These are phyloP conservation scores for Pseudomyrmex flavicornis DNA, from an alignment of 1,140 invertebrate species.

Conservation along the genomic window DNA sequence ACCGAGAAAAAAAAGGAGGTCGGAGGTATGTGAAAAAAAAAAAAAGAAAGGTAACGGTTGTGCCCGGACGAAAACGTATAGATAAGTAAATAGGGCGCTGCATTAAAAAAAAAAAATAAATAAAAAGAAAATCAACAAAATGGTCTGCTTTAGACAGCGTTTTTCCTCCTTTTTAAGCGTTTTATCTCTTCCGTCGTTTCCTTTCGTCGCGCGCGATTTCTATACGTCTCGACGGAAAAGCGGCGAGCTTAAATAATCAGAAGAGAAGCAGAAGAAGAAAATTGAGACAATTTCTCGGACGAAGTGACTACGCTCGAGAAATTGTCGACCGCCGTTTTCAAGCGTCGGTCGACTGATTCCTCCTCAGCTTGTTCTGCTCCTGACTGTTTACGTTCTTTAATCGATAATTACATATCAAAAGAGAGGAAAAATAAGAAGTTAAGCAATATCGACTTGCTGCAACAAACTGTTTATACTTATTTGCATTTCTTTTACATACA, in stretches of 20 bases:
- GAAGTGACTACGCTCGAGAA: constrained; percentile 7
- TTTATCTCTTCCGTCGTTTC: constrained; percentile 14
- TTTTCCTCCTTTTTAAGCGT: background rate
- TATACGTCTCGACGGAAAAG: background rate
- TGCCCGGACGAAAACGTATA: constrained; percentile 21
- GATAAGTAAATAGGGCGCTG: constrained; percentile 59
- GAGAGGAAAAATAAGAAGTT: background rate
- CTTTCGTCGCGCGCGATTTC: constrained; percentile 19
- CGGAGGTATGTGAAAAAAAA: background rate
- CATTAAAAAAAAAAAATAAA: constrained; percentile 8
- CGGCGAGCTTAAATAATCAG: constrained; percentile 19
- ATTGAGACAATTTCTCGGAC: constrained; percentile 12
- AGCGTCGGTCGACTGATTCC: background rate
- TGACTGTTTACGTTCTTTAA: background rate
- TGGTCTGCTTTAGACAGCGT: constrained; percentile 21
- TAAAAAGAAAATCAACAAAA: constrained; percentile 19
- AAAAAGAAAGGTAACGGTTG: constrained; percentile 23
- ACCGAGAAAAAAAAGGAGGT: background rate
- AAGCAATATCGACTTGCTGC: background rate
- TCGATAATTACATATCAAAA: constrained; percentile 9
- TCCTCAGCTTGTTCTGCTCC: background rate
- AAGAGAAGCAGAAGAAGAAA: constrained; percentile 14
- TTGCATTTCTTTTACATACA: background rate
- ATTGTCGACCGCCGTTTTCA: background rate
- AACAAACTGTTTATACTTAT: background rate